phyloP scores from a whole-genome alignment of 2,113 vertebrate genomes.

The Narcine bancroftii region DNA sequence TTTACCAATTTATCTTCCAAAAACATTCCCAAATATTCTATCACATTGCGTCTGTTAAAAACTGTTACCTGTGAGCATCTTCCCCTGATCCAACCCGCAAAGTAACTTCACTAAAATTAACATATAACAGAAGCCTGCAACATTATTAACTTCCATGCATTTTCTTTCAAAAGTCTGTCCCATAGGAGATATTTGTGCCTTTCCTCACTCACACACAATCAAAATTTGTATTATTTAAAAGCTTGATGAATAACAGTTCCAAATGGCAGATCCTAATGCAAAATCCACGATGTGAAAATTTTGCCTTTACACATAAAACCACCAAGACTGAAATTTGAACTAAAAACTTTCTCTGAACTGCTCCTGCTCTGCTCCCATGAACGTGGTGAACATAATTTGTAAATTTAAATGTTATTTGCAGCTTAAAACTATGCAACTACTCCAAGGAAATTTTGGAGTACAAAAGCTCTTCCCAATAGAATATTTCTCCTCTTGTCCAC shows the following conservation, averaged over 20 bases:
- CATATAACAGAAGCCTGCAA: too few species aligned
- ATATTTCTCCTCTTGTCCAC: neutral
- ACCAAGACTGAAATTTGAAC: neutral
- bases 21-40: too few species aligned
- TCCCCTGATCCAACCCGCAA: too few species aligned
- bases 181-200: neutral
- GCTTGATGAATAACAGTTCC: neutral
- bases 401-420: neutral
- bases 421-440: neutral
- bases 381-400: too few species aligned
- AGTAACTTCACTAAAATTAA: too few species aligned
- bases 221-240: neutral
- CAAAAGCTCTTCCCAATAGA: neutral
- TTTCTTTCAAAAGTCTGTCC: neutral
- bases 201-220: neutral
- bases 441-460: neutral
- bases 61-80: too few species aligned
- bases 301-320: neutral
- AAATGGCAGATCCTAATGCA: neutral
- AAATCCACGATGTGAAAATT: neutral
- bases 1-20: too few species aligned
- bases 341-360: neutral
- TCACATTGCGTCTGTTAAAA: too few species aligned
- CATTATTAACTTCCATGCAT: neutral
- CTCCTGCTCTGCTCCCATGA: neutral